Base-by-base conservation (phyloP, 2,888 invertebrate genomes). In the Himalopsyche anomala region DNA sequence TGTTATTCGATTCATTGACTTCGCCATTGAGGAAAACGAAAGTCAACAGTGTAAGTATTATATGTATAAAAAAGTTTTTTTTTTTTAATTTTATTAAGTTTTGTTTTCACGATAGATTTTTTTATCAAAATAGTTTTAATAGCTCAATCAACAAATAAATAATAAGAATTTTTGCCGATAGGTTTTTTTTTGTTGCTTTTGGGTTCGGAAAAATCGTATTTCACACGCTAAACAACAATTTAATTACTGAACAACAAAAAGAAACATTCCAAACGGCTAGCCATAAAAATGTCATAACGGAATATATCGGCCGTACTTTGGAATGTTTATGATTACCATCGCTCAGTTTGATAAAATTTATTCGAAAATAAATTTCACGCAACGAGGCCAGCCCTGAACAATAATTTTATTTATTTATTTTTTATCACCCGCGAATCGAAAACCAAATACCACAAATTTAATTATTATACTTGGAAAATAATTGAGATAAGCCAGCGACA, bases 201-300 rank as follows among this genome's bases (percentile, higher is more conserved):
- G 15, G 15, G 51, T 51, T 62, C 19, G 62, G 19, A 62, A 62
- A 62, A 62, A 62, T 62, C 62, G 62, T 62, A 62, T 62, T 62
- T 62, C 62, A 62, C 62, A 62, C 62, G 62, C 62, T 81, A 81
- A 81, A 81, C 19, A 81, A 81, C 40, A 81, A 45, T 81, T 42
- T 81, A 81, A 81, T 81, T 45, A 81, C 45, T 40, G 45, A 40
- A 45, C 81, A 81, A 45, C 40, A 81, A 81, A 81, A 81, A 74
- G 84, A 74, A 79, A 84, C 45, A 84, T 84, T 84, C 74, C 84
- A 54, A 79, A 79, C 79, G 54, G 74, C 69, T 36, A 40, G 84
- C 84, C 79, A 19, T 84, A 84, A 84, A 84, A 84, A 40, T 84
- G 84, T 84, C 84, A 79, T 54, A 74, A 42, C 28, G 45, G 51